Base-by-base conservation (phyloP, 2,797 vertebrate species). In the Rachycentron canadum region DNA sequence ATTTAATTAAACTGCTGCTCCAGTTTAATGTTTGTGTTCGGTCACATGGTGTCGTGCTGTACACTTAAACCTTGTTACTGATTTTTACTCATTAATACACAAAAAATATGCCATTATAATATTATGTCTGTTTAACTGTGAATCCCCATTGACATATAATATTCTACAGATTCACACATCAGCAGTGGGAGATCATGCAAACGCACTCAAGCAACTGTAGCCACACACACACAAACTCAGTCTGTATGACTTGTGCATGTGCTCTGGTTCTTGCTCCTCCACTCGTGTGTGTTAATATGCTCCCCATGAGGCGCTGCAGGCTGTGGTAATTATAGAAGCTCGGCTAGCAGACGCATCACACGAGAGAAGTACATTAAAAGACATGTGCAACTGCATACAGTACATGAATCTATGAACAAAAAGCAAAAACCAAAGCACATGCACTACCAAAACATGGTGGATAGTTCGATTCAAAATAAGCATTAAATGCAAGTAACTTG, bases 221-320 rank as follows among this genome's bases (percentile, higher is more conserved):
- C 50, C 52, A 32, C 49, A 38, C 56, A 38, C 56, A 36, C 64
- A 41, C 45, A 55, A 60, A 68, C 41, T 14, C 53, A 30, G 74
- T 17, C 78, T 76, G 63, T 59, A 69, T 75, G 77, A 84, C 79
- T 81, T 78, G 86, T 82, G 79, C 76, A 78, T 77, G 82, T 77
- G 73, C 67, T 76, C 59, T 69, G 79, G 73, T 81, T 84, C 77
- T 72, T 82, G 86, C 86, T 91, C 71, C 80, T 94, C 91, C 94
- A 94, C 94, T 95, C 93, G 88, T 95, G 94, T 94, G 93, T 86
- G 89, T 93, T 95, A 94, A 95, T 93, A 86, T 85, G 86, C 88
- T 93, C 78, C 86, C 92, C 94, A 94, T 94, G 94, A 94, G 90
- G 87, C 23, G 90, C 95, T 93, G 90, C 89, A 91, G 94, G 95